Base-by-base conservation (phyloP, 2,888 invertebrate genomes). In the Oscheius sp. region DNA sequence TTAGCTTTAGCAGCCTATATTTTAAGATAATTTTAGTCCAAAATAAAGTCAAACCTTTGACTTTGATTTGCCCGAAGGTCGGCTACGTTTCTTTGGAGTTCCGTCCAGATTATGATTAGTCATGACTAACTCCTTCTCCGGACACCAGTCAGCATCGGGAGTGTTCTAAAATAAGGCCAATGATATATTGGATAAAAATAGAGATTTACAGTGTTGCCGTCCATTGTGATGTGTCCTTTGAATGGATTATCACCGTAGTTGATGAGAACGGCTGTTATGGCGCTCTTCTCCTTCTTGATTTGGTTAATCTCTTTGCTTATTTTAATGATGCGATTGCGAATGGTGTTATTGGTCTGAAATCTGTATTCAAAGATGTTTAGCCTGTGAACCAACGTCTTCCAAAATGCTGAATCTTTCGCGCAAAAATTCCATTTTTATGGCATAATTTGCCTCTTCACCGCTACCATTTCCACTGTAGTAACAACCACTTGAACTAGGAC, bases 161-260 rank as follows among this genome's bases (percentile, higher is more conserved):
- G n/a, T n/a, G n/a, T n/a, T n/a, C n/a, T n/a, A n/a, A n/a, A n/a
- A n/a, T n/a, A n/a, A n/a, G n/a, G n/a, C n/a, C n/a, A n/a, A n/a
- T n/a, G n/a, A n/a, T n/a, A n/a, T n/a, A n/a, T n/a, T n/a, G n/a
- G n/a, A n/a, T n/a, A n/a, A n/a, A n/a, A n/a, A n/a, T n/a, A n/a
- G n/a, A n/a, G n/a, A n/a, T n/a, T n/a, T n/a, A n/a, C 2, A 27
- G 37, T 25, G 12, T 33, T 23, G 5, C 17, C n/a, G 50, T 52
- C 27, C 31, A 55, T 34, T n/a, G 33, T 37, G 20, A 55, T 17
- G 37, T 8, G 25, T 17, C 20, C 15, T 25, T 48, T 46, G 33
- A 48, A 64, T 34, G 34, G 33, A 5, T 33, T 20, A 34, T 64
- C 64, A 17, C 64, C 64, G 31, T 33, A 33, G 4, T 48, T 37